Evolutionary conservation across 2,888 invertebrate genomes (phyloP).

Genomic region (Nomada ruficornis): DNA sequence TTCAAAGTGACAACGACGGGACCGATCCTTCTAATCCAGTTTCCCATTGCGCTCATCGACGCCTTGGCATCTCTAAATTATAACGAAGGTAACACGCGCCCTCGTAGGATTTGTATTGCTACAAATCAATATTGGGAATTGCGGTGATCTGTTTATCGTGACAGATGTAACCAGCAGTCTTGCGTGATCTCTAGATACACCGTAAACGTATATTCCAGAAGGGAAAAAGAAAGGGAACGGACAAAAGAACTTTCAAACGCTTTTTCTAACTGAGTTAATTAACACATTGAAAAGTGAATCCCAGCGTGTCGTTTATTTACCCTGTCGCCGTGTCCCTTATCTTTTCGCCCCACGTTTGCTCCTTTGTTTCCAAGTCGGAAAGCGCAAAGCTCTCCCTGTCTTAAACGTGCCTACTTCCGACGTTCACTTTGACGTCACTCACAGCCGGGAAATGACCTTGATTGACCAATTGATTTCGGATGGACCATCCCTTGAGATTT

Average conservation of each 20-base stretch:
- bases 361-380: constrained; percentile 25
- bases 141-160: constrained; percentile 1
- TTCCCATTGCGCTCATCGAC: constrained; percentile 10
- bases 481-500: constrained; percentile 1
- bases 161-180: not conserved
- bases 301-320: constrained; percentile 1
- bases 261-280: constrained; percentile 9
- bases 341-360: constrained; percentile 8
- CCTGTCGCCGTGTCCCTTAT: constrained; percentile 1
- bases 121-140: constrained; percentile 40
- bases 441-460: constrained; percentile 10
- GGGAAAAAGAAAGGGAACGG: not conserved
- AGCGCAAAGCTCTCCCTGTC: constrained; percentile 17
- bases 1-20: not conserved
- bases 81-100: constrained; percentile 15
- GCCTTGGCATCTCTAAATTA: constrained; percentile 28
- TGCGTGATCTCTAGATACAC: not conserved
- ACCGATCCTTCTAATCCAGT: constrained; percentile 7
- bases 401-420: constrained; percentile 6
- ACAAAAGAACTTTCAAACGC: not conserved
- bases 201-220: not conserved
- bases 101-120: not conserved
- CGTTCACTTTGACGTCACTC: constrained; percentile 16
- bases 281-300: constrained; percentile 10
- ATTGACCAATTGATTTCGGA: constrained; percentile 21